phyloP scores from a whole-genome alignment of 2,113 vertebrate genomes.

The Caranx melampygus region DNA sequence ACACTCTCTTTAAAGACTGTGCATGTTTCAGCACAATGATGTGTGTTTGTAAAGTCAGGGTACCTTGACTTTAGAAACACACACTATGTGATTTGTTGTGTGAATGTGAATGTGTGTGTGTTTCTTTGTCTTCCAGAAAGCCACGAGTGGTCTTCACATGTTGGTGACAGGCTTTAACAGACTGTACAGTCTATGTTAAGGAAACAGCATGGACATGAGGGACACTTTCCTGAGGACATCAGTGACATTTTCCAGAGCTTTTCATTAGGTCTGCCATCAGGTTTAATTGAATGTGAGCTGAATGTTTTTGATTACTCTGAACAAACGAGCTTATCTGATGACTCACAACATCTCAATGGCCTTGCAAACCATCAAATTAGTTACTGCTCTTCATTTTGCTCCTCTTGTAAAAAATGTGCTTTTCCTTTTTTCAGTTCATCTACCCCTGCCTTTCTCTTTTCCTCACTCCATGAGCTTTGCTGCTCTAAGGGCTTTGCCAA shows the following conservation, averaged over 20 bases:
- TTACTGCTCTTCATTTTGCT: slow-evolving; percentile 17
- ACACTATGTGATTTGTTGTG: too few species aligned
- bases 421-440: slow-evolving; percentile 28
- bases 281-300: slow-evolving; percentile 21
- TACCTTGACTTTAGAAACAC: too few species aligned
- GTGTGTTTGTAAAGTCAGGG: not conserved
- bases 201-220: not conserved
- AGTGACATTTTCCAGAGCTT: not conserved
- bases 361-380: slow-evolving; percentile 14
- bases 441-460: slow-evolving; percentile 5
- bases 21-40: not conserved
- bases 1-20: not conserved
- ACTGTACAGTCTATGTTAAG: not conserved
- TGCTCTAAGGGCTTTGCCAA: slow-evolving; percentile 67
- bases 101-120: not conserved
- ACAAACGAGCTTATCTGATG: slow-evolving; percentile 20
- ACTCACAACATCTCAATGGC: slow-evolving; percentile 7
- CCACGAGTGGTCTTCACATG: not conserved
- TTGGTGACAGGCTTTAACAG: not conserved
- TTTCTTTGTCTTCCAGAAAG: not conserved
- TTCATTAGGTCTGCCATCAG: not conserved
- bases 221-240: not conserved
- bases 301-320: slow-evolving; percentile 3
- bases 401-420: not conserved
- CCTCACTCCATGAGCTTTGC: slow-evolving; percentile 29